Evolutionary conservation across 1,140 invertebrate species (phyloP).

Genomic region (Liolophura sinensis): DNA sequence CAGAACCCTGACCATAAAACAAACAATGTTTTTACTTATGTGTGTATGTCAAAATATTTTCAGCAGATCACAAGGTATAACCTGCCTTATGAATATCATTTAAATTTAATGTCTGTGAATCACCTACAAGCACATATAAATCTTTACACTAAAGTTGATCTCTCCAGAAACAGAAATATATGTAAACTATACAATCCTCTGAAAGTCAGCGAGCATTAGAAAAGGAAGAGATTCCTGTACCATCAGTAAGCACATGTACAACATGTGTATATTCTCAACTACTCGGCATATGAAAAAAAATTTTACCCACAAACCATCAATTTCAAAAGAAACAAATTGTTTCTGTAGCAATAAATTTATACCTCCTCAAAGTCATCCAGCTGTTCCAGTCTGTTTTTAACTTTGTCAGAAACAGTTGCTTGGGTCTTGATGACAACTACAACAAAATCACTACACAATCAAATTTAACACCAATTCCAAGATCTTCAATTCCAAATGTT

Average conservation of each 20-base stretch:
- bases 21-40: not conserved
- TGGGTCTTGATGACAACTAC: conserved; percentile 71
- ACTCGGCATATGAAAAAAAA: not conserved
- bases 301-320: too few species aligned
- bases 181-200: not conserved
- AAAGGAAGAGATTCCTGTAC: not conserved
- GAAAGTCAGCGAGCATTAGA: not conserved
- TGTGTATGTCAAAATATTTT: too few species aligned
- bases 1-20: conserved; percentile 66
- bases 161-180: too few species aligned
- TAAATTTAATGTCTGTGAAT: too few species aligned
- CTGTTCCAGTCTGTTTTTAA: conserved; percentile 88
- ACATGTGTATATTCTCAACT: not conserved
- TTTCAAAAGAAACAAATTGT: not conserved
- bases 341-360: conserved; percentile 5
- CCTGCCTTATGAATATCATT: too few species aligned
- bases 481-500: too few species aligned
- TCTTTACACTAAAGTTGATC: too few species aligned
- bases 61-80: too few species aligned
- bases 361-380: conserved; percentile 88
- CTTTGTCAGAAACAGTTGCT: conserved; percentile 81
- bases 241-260: too few species aligned
- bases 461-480: too few species aligned
- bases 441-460: conserved; percentile 52
- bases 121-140: too few species aligned